Conservation (phyloP, 2,888 invertebrate species). For the Julus scandinavius region DNA sequence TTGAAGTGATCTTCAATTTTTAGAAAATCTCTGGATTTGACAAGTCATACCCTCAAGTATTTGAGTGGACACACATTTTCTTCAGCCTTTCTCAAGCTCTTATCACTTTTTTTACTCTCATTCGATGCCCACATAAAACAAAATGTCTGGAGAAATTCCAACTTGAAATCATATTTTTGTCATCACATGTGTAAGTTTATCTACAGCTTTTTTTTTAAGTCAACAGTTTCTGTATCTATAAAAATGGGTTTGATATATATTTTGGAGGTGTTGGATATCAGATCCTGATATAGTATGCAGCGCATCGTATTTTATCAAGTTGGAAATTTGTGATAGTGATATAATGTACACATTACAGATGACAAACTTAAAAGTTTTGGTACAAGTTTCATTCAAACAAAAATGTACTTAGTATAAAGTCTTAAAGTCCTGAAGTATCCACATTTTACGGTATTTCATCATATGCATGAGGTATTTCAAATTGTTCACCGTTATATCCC, state of each 20-base stretch:
- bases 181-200: not conserved
- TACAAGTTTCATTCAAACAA: too few species aligned
- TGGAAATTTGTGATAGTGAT: too few species aligned
- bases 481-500: not conserved
- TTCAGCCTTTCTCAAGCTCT: not conserved
- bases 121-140: not conserved
- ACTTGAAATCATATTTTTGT: not conserved
- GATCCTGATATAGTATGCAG: too few species aligned
- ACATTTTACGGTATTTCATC: too few species aligned
- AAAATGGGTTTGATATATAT: not conserved
- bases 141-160: not conserved
- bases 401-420: too few species aligned
- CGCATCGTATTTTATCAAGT: too few species aligned
- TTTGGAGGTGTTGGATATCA: too few species aligned
- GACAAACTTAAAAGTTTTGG: too few species aligned
- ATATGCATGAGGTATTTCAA: too few species aligned
- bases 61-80: not conserved
- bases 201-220: not conserved
- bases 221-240: not conserved
- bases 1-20: slow-evolving; percentile 7
- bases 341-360: too few species aligned
- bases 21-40: slow-evolving; percentile 34
- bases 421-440: too few species aligned
- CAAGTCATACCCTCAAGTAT: slow-evolving; percentile 1
- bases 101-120: not conserved